Base-by-base conservation (phyloP, 2,888 invertebrate genomes). In the Sarcophaga caerulescens region DNA sequence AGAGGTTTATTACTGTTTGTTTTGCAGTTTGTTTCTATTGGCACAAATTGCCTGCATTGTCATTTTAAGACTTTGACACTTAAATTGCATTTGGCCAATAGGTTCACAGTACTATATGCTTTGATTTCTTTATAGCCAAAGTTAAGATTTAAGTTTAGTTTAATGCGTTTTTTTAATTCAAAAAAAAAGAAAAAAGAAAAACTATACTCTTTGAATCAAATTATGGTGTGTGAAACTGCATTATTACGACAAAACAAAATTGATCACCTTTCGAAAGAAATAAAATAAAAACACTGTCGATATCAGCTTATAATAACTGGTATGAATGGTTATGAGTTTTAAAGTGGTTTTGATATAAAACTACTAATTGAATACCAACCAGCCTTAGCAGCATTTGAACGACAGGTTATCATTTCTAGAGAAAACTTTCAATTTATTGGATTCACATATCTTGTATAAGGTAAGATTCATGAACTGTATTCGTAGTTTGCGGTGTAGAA, bases 41-140 rank as follows among this genome's bases (percentile, higher is more conserved):
- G 47, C 85, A 85, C 83, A 85, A 81, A 85, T 84, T 86, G 74
- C n/a, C 77, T 8, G 19, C 78, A 35, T 78, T 70, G 74, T 78
- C 81, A 81, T 59, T 66, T 65, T 4, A 74, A 76, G 47, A 66
- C 62, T 47, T 71, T 84, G 76, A 83, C 82, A 80, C 71, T 83
- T 71, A 76, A 79, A 80, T 68, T 63, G 71, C 17, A 68, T 44
- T 21, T 68, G 52, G 52, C 21, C 69, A 63, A 14, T 65, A 17
- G 21, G 3, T 60, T 10, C 12, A 12, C 52, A 52, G 14, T 5
- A 21, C 6, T 47, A 12, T n/a, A 17, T 74, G 52, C 62, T 25
- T 23, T 65, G 14, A 12, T 35, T 62, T 19, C 6, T 25, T 47
- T 63, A 63, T 23, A 21, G 6, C 21, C 35, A 66, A 35, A 75